These are phyloP conservation scores for Varanus salvator DNA, from an alignment of 2,113 vertebrate species.

Conservation along the genomic window DNA sequence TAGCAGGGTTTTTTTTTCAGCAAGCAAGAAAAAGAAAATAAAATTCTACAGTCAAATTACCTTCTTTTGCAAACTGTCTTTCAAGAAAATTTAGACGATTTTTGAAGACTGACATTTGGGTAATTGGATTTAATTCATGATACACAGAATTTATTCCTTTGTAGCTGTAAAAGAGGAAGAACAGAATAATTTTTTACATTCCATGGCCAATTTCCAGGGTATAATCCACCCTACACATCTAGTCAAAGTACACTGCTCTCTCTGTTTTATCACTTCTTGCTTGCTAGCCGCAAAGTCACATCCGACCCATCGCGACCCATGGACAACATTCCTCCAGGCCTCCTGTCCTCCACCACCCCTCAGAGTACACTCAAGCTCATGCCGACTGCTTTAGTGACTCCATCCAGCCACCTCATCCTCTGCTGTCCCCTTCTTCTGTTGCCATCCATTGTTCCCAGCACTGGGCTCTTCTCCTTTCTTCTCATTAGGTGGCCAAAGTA, in stretches of 20 bases:
- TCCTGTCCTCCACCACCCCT: too few relatives aligned
- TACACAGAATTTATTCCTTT: slow-evolving; percentile 47
- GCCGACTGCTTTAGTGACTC: too few relatives aligned
- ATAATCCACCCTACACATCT: neutral
- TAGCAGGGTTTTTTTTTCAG: neutral
- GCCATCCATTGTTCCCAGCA: too few relatives aligned
- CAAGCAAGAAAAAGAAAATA: neutral
- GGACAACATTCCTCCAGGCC: too few relatives aligned
- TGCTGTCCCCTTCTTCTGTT: too few relatives aligned
- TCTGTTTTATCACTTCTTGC: neutral
- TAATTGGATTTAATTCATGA: neutral
- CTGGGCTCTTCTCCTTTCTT: too few relatives aligned
- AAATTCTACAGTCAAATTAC: neutral
- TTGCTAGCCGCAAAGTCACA: too few relatives aligned
- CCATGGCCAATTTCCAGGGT: neutral
- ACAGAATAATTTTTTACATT: neutral
- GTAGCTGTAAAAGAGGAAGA: slow-evolving; percentile 37
- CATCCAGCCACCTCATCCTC: too few relatives aligned
- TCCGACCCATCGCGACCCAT: too few relatives aligned
- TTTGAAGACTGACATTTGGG: slow-evolving; percentile 18
- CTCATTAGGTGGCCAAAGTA: too few relatives aligned
- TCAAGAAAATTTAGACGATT: slow-evolving; percentile 44
- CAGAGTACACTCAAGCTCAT: too few relatives aligned
- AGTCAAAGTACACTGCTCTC: neutral
- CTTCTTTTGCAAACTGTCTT: slow-evolving; percentile 45